Evolutionary conservation across 2,797 vertebrate species (phyloP), one percentile per base, ranked within the genome.

Genomic region (Alauda arvensis): DNA sequence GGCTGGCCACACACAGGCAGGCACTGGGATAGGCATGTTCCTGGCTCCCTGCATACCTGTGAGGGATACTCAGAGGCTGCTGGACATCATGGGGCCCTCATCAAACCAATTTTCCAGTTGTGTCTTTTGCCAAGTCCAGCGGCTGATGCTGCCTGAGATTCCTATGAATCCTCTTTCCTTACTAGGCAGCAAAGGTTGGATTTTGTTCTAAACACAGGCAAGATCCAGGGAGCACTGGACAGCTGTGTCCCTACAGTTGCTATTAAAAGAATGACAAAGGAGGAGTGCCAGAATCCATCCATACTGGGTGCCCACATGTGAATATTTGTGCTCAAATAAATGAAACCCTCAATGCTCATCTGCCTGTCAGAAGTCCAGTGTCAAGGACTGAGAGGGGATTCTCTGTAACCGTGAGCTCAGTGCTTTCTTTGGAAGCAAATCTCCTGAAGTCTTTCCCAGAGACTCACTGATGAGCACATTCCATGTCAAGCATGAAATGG

Each of bases 1-100:
- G n/a, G 68, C 77, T 90, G 94, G 88, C 94, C 95, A 94, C 95
- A 95, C 93, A 95, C 95, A 95, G 94, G 63, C 91, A 95, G 84
- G 51, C 90, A 46, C 53, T 11, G 46, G 59, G 78, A 68, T 34
- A 24, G 0, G 8, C 39, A 37, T 37, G 45, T 3, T 48, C 56
- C 80, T 68, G 63, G 52, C 56, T 88, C 46, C 51, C 46, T 31
- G 33, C 19, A 24, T 76, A 65, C 49, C 77, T 80, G 49, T 11
- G 65, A 78, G 37, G 53, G 81, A 67, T 28, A 55, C 26, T 34
- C 1, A 0, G 67, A 28, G 67, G 65, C 69, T 66, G 69, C 56
- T 0, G 2, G 83, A n/a, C 52, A 62, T 48, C 39, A 42, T 3
- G 0, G 23, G 55, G 42, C n/a, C 9, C 14, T 82, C 11, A 1